phyloP scores from a whole-genome alignment of 2,797 vertebrate species.

The Gallirallus australis region DNA sequence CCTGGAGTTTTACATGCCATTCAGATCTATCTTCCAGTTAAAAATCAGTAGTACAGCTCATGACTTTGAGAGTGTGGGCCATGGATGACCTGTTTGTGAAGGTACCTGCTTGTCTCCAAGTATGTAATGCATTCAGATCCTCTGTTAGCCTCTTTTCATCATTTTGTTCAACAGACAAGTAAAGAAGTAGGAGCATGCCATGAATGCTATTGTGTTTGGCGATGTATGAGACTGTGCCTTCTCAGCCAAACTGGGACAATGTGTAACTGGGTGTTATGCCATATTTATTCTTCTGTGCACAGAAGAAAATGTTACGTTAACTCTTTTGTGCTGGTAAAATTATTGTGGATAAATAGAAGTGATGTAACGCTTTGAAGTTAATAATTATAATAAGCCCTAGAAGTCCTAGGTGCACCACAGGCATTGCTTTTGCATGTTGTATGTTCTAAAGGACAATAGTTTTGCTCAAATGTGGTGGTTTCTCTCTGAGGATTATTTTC shows the following conservation, averaged over 20 bases:
- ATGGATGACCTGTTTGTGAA: not conserved
- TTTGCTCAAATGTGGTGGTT: not conserved
- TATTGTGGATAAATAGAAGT: not conserved
- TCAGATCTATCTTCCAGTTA: not conserved
- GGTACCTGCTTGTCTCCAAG: not conserved
- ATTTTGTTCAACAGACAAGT: not conserved
- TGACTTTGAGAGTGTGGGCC: not conserved
- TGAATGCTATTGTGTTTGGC: not conserved
- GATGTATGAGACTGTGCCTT: not conserved
- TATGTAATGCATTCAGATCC: not conserved
- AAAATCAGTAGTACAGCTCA: not conserved
- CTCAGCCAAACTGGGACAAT: not conserved
- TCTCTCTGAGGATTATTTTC: constrained; percentile 27
- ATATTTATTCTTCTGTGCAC: constrained; percentile 10
- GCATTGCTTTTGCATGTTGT: not conserved
- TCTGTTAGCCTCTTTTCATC: not conserved
- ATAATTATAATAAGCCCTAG: not conserved
- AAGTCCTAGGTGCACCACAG: not conserved
- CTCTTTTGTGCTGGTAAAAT: constrained; percentile 15
- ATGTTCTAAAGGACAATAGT: not conserved
- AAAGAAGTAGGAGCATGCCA: not conserved
- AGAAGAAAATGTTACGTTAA: not conserved
- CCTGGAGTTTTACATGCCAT: not conserved
- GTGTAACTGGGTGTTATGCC: not conserved
- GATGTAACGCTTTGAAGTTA: not conserved